Conservation (phyloP, 2,888 invertebrate genomes). For the Drosophila diplacantha region DNA sequence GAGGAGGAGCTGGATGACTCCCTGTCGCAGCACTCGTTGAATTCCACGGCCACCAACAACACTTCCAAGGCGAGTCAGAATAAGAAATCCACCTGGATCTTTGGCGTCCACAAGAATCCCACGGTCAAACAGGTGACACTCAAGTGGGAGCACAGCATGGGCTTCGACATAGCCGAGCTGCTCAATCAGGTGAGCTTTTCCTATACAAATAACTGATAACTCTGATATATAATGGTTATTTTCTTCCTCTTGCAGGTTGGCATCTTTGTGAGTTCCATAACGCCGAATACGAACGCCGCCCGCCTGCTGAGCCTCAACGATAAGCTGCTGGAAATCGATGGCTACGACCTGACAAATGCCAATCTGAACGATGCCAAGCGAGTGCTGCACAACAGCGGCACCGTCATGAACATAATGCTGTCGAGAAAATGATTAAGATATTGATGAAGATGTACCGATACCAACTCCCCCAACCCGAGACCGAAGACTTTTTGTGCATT, state of each 20-base stretch:
- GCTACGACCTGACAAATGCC: conserved; percentile 75
- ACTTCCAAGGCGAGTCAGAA: conserved; percentile 50
- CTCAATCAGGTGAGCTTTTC: conserved; percentile 66
- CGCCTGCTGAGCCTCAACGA: conserved; percentile 69
- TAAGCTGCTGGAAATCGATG: conserved; percentile 76
- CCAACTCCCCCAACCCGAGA: conserved; percentile 43
- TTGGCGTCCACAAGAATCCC: conserved; percentile 77
- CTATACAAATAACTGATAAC: fast-evolving
- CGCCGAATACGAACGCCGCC: conserved; percentile 71
- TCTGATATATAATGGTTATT: not conserved
- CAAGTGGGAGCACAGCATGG: conserved; percentile 70
- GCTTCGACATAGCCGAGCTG: conserved; percentile 73
- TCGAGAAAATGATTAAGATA: conserved; percentile 70
- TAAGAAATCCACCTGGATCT: conserved; percentile 74
- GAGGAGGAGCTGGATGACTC: conserved; percentile 50
- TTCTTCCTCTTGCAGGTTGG: conserved; percentile 53
- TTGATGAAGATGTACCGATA: conserved; percentile 2
- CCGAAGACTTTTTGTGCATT: conserved; percentile 72
- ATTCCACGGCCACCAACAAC: conserved; percentile 55
- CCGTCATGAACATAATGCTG: conserved; percentile 75
- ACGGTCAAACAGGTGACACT: conserved; percentile 76
- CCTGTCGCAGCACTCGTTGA: conserved; percentile 54
- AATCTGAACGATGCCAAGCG: conserved; percentile 71
- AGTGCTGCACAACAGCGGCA: conserved; percentile 70
- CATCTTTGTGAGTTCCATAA: conserved; percentile 73